Evolutionary conservation across 2,888 invertebrate species (phyloP).

Genomic region (Hydrotaea diabolus): DNA sequence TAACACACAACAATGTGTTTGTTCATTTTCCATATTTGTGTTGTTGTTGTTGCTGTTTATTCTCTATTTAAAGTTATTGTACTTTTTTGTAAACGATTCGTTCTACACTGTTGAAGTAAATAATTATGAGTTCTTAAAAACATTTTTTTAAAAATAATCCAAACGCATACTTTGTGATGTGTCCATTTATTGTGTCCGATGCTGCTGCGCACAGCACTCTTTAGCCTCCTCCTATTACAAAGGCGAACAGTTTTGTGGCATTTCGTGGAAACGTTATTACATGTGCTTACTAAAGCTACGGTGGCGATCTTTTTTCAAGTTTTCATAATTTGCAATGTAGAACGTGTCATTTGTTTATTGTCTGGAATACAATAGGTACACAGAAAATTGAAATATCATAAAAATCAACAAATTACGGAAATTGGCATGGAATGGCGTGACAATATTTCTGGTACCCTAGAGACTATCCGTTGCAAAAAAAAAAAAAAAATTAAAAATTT

Average conservation of each 20-base stretch:
- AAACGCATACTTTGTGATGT: too few species aligned
- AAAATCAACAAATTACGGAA: too few species aligned
- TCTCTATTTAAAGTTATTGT: slow-evolving; percentile 32
- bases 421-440: too few species aligned
- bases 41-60: slow-evolving; percentile 5
- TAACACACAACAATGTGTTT: neutral
- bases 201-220: neutral
- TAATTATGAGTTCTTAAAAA: slow-evolving; percentile 51
- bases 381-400: too few species aligned
- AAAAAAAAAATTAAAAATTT: too few species aligned
- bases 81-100: neutral
- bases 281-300: neutral
- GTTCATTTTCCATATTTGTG: neutral
- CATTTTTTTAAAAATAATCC: too few species aligned
- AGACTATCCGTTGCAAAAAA: too few species aligned
- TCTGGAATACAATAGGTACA: neutral
- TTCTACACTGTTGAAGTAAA: slow-evolving; percentile 43
- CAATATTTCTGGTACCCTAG: too few species aligned
- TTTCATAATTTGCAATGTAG: neutral
- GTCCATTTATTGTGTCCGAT: neutral
- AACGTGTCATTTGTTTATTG: slow-evolving; percentile 3
- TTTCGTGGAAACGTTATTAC: neutral
- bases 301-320: neutral
- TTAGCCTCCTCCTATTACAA: neutral
- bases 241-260: neutral